phyloP scores from a whole-genome alignment of 2,797 vertebrate species.

The Takifugu ocellatus region DNA sequence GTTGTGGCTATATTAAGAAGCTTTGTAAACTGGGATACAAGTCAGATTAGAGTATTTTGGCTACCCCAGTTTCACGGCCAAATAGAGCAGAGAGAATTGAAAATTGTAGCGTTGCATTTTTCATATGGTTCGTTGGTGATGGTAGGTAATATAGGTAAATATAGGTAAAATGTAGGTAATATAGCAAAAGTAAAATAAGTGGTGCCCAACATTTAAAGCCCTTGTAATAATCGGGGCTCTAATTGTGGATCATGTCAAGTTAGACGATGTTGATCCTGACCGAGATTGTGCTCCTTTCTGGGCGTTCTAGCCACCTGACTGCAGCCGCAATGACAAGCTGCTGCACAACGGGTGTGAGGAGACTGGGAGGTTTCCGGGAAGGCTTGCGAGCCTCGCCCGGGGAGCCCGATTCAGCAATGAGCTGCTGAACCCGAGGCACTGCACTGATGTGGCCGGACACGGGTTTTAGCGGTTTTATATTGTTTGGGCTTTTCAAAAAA shows the following conservation, averaged over 20 bases:
- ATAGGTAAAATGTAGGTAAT: background rate
- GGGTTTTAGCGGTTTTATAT: conserved; percentile 74
- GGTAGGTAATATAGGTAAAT: background rate
- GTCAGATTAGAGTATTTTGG: conserved; percentile 45
- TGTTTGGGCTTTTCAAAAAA: conserved; percentile 67
- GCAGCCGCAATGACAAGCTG: conserved; percentile 67
- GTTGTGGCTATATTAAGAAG: conserved; percentile 51
- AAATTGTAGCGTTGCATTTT: conserved; percentile 13
- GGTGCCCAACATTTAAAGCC: conserved; percentile 62
- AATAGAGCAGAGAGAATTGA: conserved; percentile 14
- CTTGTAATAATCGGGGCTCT: conserved; percentile 68
- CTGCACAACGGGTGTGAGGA: conserved; percentile 33
- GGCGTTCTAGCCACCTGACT: conserved; percentile 29
- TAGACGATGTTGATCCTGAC: conserved; percentile 51
- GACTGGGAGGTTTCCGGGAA: conserved; percentile 60
- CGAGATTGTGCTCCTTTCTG: conserved; percentile 51
- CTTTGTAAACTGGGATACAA: conserved; percentile 12
- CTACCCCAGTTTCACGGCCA: conserved; percentile 23
- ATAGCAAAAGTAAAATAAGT: conserved; percentile 25
- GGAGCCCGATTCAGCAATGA: conserved; percentile 50
- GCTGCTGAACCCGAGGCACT: conserved; percentile 62
- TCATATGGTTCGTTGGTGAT: conserved; percentile 17
- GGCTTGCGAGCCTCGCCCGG: conserved; percentile 48
- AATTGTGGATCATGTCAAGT: conserved; percentile 60
- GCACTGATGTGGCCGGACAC: conserved; percentile 73